These are phyloP conservation scores for Falcunculus frontatus DNA, from an alignment of 2,113 vertebrate species.

Conservation along the genomic window DNA sequence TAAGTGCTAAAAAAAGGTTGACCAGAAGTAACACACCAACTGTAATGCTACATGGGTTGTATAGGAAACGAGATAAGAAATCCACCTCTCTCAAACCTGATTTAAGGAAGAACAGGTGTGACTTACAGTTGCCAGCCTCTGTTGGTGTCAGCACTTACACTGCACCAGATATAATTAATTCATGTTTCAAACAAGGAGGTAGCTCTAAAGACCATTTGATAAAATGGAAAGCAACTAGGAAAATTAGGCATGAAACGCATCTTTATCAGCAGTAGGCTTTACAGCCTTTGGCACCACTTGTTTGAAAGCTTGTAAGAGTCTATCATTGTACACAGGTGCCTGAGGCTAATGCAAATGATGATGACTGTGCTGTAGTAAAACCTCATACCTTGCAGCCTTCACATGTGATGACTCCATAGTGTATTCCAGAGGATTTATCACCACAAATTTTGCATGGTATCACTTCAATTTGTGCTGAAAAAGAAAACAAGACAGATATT, in stretches of 20 bases:
- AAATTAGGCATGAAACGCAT: background rate
- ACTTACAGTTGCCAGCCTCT: background rate
- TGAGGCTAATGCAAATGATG: background rate
- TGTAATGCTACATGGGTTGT: background rate
- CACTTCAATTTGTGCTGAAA: slow-evolving; percentile 99
- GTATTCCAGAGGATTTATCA: slow-evolving; percentile 99
- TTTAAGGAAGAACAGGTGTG: background rate
- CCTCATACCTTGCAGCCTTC: slow-evolving; percentile 96
- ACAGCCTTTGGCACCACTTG: background rate
- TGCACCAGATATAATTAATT: background rate
- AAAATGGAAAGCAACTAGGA: background rate
- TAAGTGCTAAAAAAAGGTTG: background rate
- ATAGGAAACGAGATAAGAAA: background rate
- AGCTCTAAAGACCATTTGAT: background rate
- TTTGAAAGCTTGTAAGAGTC: background rate
- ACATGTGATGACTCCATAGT: slow-evolving; percentile 99
- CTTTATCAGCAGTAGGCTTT: background rate
- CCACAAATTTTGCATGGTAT: slow-evolving; percentile 99
- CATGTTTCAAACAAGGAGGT: background rate
- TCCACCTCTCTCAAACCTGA: background rate
- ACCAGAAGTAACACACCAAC: background rate
- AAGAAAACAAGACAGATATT: slow-evolving; percentile 54
- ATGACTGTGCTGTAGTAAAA: background rate
- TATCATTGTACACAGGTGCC: background rate
- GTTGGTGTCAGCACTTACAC: background rate